Evolutionary conservation across 1,140 invertebrate species (phyloP).

Genomic region (Drosophila suzukii): DNA sequence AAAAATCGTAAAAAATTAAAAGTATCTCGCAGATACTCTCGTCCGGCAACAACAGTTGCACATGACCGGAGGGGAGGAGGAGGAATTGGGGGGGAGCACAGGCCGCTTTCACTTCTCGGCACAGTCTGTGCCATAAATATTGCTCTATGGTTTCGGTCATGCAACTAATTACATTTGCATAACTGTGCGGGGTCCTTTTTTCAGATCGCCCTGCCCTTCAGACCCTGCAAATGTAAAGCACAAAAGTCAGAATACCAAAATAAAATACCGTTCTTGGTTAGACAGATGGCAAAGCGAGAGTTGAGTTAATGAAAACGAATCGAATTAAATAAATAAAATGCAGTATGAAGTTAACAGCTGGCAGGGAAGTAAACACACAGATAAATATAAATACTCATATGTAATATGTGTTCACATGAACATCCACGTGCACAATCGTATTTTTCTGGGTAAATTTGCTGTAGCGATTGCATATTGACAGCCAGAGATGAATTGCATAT

Average conservation of each 20-base stretch:
- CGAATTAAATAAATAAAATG: conserved; percentile 54
- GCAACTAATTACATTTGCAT: conserved; percentile 82
- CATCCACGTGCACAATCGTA: conserved; percentile 12
- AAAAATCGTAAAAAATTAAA: conserved; percentile 81
- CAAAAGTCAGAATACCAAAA: conserved; percentile 40
- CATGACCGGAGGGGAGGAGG: conserved; percentile 23
- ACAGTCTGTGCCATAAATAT: conserved; percentile 78
- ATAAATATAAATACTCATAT: not conserved
- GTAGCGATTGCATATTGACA: conserved; percentile 19
- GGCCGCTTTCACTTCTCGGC: conserved; percentile 61
- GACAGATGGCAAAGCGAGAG: conserved; percentile 40
- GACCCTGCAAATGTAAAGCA: conserved; percentile 1
- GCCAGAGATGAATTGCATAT: conserved; percentile 11
- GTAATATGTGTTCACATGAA: not conserved
- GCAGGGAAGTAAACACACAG: conserved; percentile 12
- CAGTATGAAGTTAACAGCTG: conserved; percentile 34
- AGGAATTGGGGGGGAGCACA: conserved; percentile 2
- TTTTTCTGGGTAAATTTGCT: conserved; percentile 8
- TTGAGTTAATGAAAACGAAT: conserved; percentile 55
- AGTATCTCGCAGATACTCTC: conserved; percentile 72
- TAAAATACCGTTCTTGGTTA: conserved; percentile 27
- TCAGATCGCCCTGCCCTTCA: not conserved
- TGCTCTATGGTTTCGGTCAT: conserved; percentile 79
- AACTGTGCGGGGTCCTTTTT: conserved; percentile 45
- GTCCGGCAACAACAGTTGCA: conserved; percentile 57